These are phyloP conservation scores for Hetaerina americana DNA, from an alignment of 1,140 invertebrate genomes.

Conservation along the genomic window DNA sequence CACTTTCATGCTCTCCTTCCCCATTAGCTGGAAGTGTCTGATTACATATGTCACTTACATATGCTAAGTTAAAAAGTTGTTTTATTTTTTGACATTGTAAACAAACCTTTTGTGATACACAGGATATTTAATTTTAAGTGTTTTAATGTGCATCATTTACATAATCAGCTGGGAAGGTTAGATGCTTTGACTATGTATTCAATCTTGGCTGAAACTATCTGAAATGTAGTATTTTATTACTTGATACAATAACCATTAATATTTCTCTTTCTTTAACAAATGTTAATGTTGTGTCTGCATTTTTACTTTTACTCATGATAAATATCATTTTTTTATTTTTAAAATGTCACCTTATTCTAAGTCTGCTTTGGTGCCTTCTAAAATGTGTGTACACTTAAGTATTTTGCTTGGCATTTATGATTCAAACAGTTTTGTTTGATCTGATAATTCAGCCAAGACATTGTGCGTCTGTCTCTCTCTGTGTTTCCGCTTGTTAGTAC, in stretches of 20 bases:
- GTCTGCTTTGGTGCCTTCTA: neutral
- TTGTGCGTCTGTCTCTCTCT: neutral
- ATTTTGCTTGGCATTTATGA: neutral
- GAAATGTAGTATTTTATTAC: neutral
- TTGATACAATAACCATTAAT: neutral
- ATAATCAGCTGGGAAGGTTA: neutral
- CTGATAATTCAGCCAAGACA: neutral
- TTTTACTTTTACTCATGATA: neutral
- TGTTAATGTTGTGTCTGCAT: neutral
- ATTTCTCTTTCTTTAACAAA: slow-evolving; percentile 1
- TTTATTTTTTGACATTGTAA: neutral
- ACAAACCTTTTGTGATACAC: neutral
- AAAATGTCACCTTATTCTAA: neutral
- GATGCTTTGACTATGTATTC: neutral
- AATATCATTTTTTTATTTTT: too few relatives aligned
- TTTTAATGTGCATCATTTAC: neutral
- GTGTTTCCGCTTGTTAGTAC: neutral
- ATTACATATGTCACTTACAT: neutral
- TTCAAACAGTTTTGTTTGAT: neutral
- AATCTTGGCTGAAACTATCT: neutral
- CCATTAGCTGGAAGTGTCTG: neutral
- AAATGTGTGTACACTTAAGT: neutral
- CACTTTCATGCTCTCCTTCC: neutral
- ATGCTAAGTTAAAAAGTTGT: neutral
- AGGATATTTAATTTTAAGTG: neutral